Base-by-base conservation (phyloP, 2,888 invertebrate species). In the Caenorhabditis panamensis region DNA sequence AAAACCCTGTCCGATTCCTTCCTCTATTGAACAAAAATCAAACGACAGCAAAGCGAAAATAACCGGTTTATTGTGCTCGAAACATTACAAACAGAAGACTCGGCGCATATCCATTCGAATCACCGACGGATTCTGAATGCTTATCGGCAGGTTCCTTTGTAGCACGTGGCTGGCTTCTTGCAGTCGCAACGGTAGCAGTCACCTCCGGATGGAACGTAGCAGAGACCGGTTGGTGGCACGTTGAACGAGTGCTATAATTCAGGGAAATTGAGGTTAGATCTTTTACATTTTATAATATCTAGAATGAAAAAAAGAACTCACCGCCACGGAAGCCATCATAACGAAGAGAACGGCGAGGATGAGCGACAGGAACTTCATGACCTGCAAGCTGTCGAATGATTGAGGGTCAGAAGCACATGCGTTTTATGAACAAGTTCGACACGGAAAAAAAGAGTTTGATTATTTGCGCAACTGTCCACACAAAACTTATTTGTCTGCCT, bases 141-240 rank as follows among this genome's bases (percentile, higher is more conserved):
- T 51, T 49, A 84, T 37, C 82, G 79, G 49, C 84, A 85, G 8
- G 73, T 82, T 77, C 84, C 84, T 62, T 85, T 85, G 72, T 83
- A 82, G 69, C 84, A 85, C 3, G 75, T 67, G 28, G 76, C 72
- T 9, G 84, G 84, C 71, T 82, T 82, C 53, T 78, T 63, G 72
- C 84, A 85, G 54, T 85, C 84, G 47, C 84, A 85, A 54, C 84
- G 58, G 56, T 85, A 85, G 61, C 84, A 85, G 47, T 85, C 82
- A n/a, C 84, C 84, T 22, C 83, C 83, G 54, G 63, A 24, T 58
- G 76, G 77, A 11, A 75, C 75, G 51, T 69, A 79, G 67, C 84
- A 85, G 20, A 82, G 28, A 13, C 84, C 84, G 16, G 84, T 83
- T 37, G 84, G 84, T 31, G 84, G 84, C 16, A 85, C 83, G 59